Conservation (phyloP, 2,797 vertebrate genomes). For the Oophaga sylvatica region DNA sequence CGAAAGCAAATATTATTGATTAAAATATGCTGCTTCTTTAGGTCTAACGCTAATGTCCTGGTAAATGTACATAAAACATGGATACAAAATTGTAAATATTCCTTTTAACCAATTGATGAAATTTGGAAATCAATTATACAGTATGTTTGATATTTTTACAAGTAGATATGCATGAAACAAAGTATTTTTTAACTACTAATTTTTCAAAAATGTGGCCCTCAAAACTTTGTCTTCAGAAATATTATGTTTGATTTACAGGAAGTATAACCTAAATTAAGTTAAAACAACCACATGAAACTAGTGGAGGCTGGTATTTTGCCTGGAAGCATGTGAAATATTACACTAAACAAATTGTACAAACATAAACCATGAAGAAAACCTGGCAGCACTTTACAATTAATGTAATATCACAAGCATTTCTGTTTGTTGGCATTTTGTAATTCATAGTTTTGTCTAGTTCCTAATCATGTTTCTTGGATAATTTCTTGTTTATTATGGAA, state of each 20-base stretch:
- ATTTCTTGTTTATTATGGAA: conserved; percentile 21
- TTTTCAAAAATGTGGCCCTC: neutral
- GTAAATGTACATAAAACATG: too few relatives aligned
- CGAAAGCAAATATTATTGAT: too few relatives aligned
- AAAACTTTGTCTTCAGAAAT: conserved; percentile 2
- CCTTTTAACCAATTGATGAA: too few relatives aligned
- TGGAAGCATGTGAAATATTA: conserved; percentile 5
- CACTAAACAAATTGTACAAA: conserved; percentile 1
- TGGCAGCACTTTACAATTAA: conserved; percentile 21
- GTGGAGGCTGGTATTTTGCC: neutral
- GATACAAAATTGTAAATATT: too few relatives aligned
- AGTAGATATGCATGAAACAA: too few relatives aligned
- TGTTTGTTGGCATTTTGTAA: neutral
- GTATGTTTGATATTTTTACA: too few relatives aligned
- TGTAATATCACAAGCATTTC: conserved; percentile 30
- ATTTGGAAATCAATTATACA: too few relatives aligned
- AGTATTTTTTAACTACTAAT: neutral
- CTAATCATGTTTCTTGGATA: conserved; percentile 22
- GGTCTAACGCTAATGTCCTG: too few relatives aligned
- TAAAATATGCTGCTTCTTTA: too few relatives aligned
- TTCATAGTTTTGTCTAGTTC: conserved; percentile 15
- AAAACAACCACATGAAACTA: conserved; percentile 37
- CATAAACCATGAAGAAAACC: neutral
- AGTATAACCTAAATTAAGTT: neutral
- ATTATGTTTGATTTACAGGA: conserved; percentile 39